These are phyloP conservation scores for Lepus townsendii DNA, from an alignment of 2,797 vertebrate genomes.

Conservation along the genomic window DNA sequence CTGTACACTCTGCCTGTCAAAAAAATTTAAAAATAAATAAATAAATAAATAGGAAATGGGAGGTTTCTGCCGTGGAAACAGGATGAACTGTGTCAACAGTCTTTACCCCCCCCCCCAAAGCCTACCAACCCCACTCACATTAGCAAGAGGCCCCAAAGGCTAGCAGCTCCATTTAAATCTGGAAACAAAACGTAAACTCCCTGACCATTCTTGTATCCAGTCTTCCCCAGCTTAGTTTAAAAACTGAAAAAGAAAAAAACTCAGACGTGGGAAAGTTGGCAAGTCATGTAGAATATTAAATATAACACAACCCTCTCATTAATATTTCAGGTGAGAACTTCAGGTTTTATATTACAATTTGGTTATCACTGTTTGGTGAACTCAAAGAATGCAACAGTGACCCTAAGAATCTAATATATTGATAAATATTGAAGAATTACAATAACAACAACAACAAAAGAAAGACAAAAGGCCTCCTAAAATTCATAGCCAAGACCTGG, in stretches of 20 bases:
- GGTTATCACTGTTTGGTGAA: neutral
- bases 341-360: conserved; percentile 6
- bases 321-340: neutral
- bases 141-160: neutral
- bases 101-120: neutral
- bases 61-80: conserved; percentile 1
- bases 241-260: neutral
- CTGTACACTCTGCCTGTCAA: too few species aligned
- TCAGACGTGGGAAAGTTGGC: neutral
- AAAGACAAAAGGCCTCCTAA: neutral
- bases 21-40: too few species aligned
- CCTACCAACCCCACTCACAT: neutral
- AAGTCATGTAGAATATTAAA: neutral
- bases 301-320: neutral
- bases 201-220: neutral
- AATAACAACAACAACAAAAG: too few species aligned
- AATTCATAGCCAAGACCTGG: neutral
- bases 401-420: too few species aligned
- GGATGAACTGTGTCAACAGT: neutral
- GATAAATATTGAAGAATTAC: too few species aligned
- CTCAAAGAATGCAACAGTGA: neutral
- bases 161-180: neutral
- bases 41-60: conserved; percentile 55
- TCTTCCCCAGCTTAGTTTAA: neutral
- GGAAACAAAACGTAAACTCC: conserved; percentile 20